Conservation (phyloP, 2,797 vertebrate genomes). For the Toxotes lorentzi region DNA sequence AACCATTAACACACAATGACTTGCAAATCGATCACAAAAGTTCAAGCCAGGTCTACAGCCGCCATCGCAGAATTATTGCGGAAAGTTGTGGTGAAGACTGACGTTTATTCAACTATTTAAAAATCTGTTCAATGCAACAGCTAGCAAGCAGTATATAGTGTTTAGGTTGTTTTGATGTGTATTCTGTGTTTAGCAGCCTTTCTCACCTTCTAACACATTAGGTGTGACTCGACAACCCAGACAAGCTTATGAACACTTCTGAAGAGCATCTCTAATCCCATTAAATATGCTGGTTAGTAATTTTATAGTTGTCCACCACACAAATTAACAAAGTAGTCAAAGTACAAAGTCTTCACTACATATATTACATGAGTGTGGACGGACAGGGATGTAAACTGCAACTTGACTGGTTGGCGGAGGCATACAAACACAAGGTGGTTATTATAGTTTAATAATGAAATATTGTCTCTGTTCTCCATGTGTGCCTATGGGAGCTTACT, state of each 20-base stretch:
- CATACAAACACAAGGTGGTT: no score
- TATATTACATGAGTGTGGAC: no score
- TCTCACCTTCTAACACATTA: neutral
- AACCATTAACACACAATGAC: constrained; percentile 44
- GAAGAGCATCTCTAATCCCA: neutral
- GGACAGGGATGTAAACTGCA: no score
- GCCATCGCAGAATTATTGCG: neutral
- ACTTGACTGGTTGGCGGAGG: no score
- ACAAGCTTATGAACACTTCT: constrained; percentile 25
- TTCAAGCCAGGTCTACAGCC: constrained; percentile 5
- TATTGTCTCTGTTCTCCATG: neutral
- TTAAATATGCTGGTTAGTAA: neutral
- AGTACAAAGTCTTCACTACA: no score
- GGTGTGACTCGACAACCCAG: constrained; percentile 8
- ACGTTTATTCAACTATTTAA: constrained; percentile 4
- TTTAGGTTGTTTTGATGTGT: neutral
- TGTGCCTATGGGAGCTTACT: neutral
- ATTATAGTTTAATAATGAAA: constrained; percentile 1
- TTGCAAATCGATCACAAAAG: constrained; percentile 41
- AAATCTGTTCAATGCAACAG: neutral
- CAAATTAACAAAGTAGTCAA: neutral
- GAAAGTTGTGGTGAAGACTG: neutral
- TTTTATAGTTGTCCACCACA: neutral
- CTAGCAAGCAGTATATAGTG: neutral
- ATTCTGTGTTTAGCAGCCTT: constrained; percentile 4